These are phyloP conservation scores for Caenorhabditis inopinata DNA, from an alignment of 1,140 invertebrate species.

Conservation along the genomic window DNA sequence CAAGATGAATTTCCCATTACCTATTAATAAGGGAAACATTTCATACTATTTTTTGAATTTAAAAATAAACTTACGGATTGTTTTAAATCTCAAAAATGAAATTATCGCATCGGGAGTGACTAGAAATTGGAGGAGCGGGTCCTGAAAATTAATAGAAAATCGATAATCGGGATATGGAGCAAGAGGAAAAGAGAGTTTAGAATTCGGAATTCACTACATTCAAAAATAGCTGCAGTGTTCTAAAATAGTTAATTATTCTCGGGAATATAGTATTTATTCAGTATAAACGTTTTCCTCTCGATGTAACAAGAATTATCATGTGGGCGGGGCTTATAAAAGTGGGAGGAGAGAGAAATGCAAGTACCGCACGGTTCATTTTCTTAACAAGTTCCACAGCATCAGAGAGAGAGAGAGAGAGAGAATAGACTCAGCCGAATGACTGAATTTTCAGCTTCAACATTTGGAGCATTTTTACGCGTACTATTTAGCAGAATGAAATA, in stretches of 20 bases:
- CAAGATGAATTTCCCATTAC: slow-evolving; percentile 50
- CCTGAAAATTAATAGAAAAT: slow-evolving; percentile 20
- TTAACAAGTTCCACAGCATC: neutral
- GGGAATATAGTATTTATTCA: too few species aligned
- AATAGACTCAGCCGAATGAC: too few species aligned
- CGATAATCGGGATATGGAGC: neutral
- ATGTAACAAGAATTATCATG: too few species aligned
- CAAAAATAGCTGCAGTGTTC: too few species aligned
- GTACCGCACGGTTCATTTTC: neutral
- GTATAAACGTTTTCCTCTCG: too few species aligned
- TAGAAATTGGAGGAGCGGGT: neutral
- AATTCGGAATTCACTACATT: too few species aligned
- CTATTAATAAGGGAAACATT: neutral
- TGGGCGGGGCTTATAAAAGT: neutral
- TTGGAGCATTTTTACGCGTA: too few species aligned
- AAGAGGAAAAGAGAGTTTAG: too few species aligned
- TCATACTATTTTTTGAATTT: neutral
- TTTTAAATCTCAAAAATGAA: neutral
- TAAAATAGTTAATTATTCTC: too few species aligned
- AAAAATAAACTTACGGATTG: neutral
- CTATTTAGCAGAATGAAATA: too few species aligned
- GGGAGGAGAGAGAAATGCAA: neutral
- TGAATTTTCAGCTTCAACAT: too few species aligned
- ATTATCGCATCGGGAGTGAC: neutral
- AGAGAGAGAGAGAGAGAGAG: too few species aligned